Evolutionary conservation across 23 tunicate genomes (phyloP).

Genomic region (Styela clava): DNA sequence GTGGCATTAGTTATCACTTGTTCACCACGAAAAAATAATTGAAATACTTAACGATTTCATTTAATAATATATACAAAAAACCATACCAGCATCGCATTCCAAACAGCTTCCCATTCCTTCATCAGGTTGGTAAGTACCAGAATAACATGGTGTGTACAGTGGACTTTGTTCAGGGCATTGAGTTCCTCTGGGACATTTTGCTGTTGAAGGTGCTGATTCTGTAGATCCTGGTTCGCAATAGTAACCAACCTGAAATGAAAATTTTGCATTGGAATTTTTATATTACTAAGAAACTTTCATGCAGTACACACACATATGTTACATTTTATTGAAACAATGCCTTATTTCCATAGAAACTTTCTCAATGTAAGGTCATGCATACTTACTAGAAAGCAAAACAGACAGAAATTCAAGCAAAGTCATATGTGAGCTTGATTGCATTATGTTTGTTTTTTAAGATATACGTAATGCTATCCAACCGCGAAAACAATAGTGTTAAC

Average conservation of each 20-base stretch:
- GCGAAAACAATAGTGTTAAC: no score
- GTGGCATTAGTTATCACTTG: no score
- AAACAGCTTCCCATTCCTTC: slow-evolving; percentile 38
- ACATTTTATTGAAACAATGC: not conserved
- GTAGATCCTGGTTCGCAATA: slow-evolving; percentile 90
- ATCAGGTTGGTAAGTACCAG: slow-evolving; percentile 83
- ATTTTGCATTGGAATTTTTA: not conserved
- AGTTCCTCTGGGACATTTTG: slow-evolving; percentile 83
- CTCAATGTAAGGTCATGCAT: no score
- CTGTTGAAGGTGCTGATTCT: slow-evolving; percentile 40
- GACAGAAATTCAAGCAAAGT: no score
- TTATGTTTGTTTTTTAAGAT: no score
- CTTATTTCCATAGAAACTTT: no score
- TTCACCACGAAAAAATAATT: no score
- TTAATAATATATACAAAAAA: no score
- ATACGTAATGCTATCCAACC: no score
- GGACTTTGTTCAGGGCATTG: slow-evolving; percentile 64
- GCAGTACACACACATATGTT: not conserved
- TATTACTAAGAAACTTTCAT: not conserved
- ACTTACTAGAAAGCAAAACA: no score
- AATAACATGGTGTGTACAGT: slow-evolving; percentile 51
- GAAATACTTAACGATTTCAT: no score
- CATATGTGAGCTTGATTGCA: no score
- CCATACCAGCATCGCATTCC: slow-evolving; percentile 69
- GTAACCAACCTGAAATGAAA: slow-evolving; percentile 62